Conservation (phyloP, 1,140 invertebrate species). For the Ooceraea biroi region DNA sequence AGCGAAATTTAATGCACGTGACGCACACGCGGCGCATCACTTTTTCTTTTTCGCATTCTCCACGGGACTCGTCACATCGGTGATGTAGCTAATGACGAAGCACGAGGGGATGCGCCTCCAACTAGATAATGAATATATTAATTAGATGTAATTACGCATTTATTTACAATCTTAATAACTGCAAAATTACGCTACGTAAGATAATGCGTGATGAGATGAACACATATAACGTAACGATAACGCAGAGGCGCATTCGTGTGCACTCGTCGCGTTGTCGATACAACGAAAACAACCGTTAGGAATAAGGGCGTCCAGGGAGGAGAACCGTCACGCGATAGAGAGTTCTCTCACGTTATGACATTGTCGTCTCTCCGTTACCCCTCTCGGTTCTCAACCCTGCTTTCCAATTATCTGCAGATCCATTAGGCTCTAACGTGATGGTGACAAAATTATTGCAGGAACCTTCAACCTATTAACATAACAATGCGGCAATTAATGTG, state of each 20-base stretch:
- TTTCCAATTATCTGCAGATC: conserved; percentile 76
- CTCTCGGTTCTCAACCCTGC: conserved; percentile 50
- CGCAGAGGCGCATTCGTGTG: not conserved
- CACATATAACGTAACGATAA: conserved; percentile 5
- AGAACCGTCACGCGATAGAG: conserved; percentile 65
- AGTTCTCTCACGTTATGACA: conserved; percentile 71
- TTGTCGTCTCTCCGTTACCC: conserved; percentile 72
- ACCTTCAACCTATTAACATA: conserved; percentile 76
- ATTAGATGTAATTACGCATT: not conserved
- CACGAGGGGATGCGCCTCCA: not conserved
- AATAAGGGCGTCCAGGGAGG: conserved; percentile 50
- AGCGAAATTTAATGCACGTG: conserved; percentile 51
- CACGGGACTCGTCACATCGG: not conserved
- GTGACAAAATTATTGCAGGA: conserved; percentile 74
- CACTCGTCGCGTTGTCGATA: conserved; percentile 21
- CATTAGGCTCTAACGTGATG: conserved; percentile 70
- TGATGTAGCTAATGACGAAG: not conserved
- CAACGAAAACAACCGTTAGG: conserved; percentile 29
- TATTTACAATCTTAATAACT: conserved; percentile 11
- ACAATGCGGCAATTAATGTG: conserved; percentile 72
- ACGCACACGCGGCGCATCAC: conserved; percentile 20
- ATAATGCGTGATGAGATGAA: conserved; percentile 18
- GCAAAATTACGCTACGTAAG: conserved; percentile 18
- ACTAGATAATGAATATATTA: conserved; percentile 9
- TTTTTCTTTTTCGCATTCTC: conserved; percentile 18